These are phyloP conservation scores for Chrosomus eos DNA, from an alignment of 2,797 vertebrate species.

Conservation along the genomic window DNA sequence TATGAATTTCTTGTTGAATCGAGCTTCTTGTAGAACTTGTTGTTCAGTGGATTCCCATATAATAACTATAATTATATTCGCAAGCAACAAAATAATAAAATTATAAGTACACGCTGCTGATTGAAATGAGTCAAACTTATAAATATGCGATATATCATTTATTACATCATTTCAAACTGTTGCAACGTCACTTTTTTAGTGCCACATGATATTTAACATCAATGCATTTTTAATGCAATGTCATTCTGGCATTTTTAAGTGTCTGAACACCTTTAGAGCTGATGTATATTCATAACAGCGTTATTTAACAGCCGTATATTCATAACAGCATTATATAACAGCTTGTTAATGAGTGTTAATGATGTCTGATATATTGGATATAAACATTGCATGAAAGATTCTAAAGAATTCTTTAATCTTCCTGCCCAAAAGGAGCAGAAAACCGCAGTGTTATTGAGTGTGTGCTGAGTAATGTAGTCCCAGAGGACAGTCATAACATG, in stretches of 20 bases:
- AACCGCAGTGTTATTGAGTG: neutral
- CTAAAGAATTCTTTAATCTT: neutral
- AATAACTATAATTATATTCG: neutral
- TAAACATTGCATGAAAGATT: neutral
- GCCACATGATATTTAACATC: neutral
- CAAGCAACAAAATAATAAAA: neutral
- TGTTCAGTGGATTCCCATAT: neutral
- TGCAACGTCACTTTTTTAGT: neutral
- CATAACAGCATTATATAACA: too few species aligned
- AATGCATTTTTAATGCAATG: neutral
- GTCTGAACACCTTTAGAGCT: neutral
- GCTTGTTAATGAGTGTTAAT: neutral
- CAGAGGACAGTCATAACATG: slow-evolving; percentile 35
- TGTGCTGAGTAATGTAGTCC: slow-evolving; percentile 19
- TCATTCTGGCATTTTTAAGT: neutral
- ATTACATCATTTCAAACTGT: neutral
- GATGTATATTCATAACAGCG: neutral
- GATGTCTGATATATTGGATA: neutral
- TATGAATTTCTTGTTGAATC: neutral
- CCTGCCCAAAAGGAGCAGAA: too few species aligned
- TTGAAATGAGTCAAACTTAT: neutral
- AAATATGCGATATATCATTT: neutral
- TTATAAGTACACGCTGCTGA: neutral
- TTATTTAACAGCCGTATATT: neutral
- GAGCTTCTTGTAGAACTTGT: neutral